Evolutionary conservation across 2,888 invertebrate genomes (phyloP).

Genomic region (Drosophila demipolita): DNA sequence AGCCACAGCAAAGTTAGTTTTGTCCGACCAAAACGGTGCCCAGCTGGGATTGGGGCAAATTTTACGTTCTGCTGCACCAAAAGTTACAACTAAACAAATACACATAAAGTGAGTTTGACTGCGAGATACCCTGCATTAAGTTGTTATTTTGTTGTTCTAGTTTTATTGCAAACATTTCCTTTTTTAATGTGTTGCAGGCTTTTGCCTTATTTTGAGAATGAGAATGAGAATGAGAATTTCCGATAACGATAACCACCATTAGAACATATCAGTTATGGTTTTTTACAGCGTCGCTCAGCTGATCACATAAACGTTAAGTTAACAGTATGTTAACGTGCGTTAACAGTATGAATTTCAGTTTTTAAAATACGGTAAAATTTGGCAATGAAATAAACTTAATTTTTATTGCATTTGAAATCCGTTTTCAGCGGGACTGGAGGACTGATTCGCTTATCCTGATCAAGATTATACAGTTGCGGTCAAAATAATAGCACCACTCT

Average conservation of each 20-base stretch:
- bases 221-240: background rate
- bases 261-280: background rate
- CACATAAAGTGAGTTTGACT: background rate
- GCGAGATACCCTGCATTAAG: background rate
- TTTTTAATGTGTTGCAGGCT: background rate
- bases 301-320: background rate
- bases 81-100: slow-evolving; percentile 16
- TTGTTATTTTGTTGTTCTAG: background rate
- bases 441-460: background rate
- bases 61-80: slow-evolving; percentile 53
- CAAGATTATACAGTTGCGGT: background rate
- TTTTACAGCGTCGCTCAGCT: background rate
- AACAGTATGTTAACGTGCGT: background rate
- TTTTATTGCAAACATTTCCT: background rate
- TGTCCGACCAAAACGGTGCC: slow-evolving; percentile 28
- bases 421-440: too few relatives aligned
- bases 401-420: background rate
- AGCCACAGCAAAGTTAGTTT: slow-evolving; percentile 33
- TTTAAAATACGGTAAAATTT: too few relatives aligned
- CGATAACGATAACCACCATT: background rate
- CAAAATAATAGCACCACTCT: background rate
- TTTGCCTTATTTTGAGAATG: background rate
- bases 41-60: slow-evolving; percentile 31
- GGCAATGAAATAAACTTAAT: background rate
- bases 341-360: background rate